Base-by-base conservation (phyloP, 2,888 invertebrate species). In the Eupithecia pulchellata region DNA sequence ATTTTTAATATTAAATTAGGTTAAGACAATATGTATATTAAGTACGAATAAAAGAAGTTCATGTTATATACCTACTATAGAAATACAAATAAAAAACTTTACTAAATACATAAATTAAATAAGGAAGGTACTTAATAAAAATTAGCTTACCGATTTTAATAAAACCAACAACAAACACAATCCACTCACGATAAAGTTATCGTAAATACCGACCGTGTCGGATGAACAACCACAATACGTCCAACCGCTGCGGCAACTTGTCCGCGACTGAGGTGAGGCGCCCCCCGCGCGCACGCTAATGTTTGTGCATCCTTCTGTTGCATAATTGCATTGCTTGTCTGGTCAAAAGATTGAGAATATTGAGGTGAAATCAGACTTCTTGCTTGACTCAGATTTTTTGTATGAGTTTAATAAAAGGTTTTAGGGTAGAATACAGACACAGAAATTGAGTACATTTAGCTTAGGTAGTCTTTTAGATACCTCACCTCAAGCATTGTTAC, bases 131-230 rank as follows among this genome's bases (percentile, higher is more conserved):
- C n/a, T n/a, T n/a, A n/a, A n/a, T n/a, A n/a, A n/a, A n/a, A n/a
- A n/a, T n/a, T n/a, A n/a, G n/a, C 66, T 52, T 61, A 67, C 71
- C 58, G 30, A 27, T 34, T 27, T 29, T 14, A 55, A 20, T 52
- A 32, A 34, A 60, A 55, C 25, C 30, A 61, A 67, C 6, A 66
- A 68, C 68, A 71, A 64, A 17, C 64, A 71, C 71, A 63, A 39
- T 63, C 17, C 57, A 68, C 65, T 57, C 64, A 39, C 64, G 32
- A 36, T n/a, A 71, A 71, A 68, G 72, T 68, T 68, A 29, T 34
- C 65, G 72, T 65, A 68, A 71, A 57, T 32, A 58, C n/a, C 6
- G 29, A n/a, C 29, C 25, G 25, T 58, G 17, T 9, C 27, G 30
- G 17, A 17, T 20, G 30, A 30, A 57, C 6, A 5, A 29, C 1